Evolutionary conservation across 2,888 invertebrate genomes (phyloP).

Genomic region (Ditylenchus weischeri): DNA sequence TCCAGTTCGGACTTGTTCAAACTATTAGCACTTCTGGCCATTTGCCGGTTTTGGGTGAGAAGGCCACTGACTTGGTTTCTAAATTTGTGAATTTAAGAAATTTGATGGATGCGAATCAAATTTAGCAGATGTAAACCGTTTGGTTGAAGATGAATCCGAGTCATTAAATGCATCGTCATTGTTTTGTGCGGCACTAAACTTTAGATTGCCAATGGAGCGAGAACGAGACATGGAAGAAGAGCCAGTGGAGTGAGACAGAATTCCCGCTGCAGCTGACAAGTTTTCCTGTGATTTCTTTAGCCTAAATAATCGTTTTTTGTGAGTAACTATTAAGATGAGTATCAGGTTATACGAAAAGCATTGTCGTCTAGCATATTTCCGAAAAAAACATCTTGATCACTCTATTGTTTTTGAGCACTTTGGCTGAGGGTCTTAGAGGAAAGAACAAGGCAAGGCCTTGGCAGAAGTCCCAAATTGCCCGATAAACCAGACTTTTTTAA

Average conservation of each 20-base stretch:
- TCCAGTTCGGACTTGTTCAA: constrained; percentile 26
- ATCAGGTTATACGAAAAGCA: no score
- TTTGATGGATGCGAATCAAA: no score
- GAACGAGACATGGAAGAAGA: constrained; percentile 31
- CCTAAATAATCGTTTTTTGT: not conserved
- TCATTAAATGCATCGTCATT: no score
- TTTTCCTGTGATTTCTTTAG: constrained; percentile 43
- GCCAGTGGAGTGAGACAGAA: not conserved
- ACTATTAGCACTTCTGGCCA: constrained; percentile 35
- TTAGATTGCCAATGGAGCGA: constrained; percentile 41
- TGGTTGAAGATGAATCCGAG: no score
- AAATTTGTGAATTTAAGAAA: constrained; percentile 7
- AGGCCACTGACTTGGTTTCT: constrained; percentile 8
- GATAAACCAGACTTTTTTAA: no score
- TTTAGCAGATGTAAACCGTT: no score
- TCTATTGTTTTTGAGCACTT: no score
- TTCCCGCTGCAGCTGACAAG: constrained; percentile 16
- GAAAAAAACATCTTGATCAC: no score
- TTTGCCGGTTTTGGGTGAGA: constrained; percentile 31
- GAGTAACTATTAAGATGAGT: not conserved
- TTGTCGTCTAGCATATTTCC: no score
- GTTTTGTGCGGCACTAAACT: constrained; percentile 13
- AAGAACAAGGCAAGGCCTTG: no score
- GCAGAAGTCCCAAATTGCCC: no score
- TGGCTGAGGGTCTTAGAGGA: no score